Evolutionary conservation across 2,888 invertebrate genomes (phyloP).

Genomic region (Drosophila ustulata): DNA sequence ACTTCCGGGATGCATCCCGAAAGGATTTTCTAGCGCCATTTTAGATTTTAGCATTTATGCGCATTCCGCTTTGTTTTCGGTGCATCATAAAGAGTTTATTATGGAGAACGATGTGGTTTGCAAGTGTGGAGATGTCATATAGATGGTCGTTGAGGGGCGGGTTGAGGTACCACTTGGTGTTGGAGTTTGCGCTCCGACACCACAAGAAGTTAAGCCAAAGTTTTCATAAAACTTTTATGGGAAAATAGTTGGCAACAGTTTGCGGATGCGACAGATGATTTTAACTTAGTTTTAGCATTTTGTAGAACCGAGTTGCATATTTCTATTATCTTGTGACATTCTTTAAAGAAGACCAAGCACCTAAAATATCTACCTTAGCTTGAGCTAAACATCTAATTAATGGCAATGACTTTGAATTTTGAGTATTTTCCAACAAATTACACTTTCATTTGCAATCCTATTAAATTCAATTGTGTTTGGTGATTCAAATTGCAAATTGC

Average conservation of each 20-base stretch:
- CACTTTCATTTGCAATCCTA: not conserved
- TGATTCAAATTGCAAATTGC: not conserved
- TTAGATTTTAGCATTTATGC: conserved; percentile 48
- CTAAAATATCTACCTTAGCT: too few relatives aligned
- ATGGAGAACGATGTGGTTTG: not conserved
- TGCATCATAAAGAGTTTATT: conserved; percentile 58
- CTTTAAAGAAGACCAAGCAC: not conserved
- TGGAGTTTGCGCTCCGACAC: conserved; percentile 3
- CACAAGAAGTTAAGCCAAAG: conserved; percentile 49
- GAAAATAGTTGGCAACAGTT: conserved; percentile 41
- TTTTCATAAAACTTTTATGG: conserved; percentile 49
- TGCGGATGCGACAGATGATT: conserved; percentile 30
- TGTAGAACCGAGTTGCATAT: not conserved
- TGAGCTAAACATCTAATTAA: not conserved
- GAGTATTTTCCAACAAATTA: conserved; percentile 1
- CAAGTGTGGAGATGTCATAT: not conserved
- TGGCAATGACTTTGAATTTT: not conserved
- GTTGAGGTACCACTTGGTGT: not conserved
- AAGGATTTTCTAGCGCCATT: conserved; percentile 37
- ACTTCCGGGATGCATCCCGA: conserved; percentile 22
- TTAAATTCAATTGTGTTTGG: not conserved
- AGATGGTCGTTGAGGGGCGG: not conserved
- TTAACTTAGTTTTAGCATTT: conserved; percentile 19
- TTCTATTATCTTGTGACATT: not conserved
- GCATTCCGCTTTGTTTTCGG: conserved; percentile 47